These are phyloP conservation scores for Hydropsyche tenuis DNA, from an alignment of 1,140 invertebrate genomes.

Conservation along the genomic window DNA sequence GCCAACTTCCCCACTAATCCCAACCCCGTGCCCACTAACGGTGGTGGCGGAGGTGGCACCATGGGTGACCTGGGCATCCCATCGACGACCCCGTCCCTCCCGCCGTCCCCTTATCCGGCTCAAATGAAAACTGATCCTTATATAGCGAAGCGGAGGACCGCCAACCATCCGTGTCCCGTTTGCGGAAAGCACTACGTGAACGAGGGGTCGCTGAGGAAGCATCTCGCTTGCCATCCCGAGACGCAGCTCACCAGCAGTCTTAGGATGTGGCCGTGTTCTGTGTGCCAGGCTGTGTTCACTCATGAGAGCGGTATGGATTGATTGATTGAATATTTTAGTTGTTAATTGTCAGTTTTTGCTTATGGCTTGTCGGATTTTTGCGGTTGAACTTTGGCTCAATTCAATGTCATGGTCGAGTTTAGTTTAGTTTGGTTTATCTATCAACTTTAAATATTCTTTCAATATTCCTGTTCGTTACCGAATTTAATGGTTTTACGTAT, in stretches of 20 bases:
- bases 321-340: too few relatives aligned
- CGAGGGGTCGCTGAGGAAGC: slow-evolving; percentile 90
- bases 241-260: slow-evolving; percentile 86
- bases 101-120: slow-evolving; percentile 61
- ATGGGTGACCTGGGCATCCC: slow-evolving; percentile 46
- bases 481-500: too few relatives aligned
- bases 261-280: slow-evolving; percentile 93
- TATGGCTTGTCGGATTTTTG: too few relatives aligned
- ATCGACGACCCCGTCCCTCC: slow-evolving; percentile 54
- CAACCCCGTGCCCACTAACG: slow-evolving; percentile 42
- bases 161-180: slow-evolving; percentile 92
- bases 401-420: too few relatives aligned
- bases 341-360: too few relatives aligned
- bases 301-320: slow-evolving; percentile 86
- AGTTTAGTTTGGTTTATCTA: too few relatives aligned
- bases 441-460: too few relatives aligned
- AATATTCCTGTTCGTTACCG: too few relatives aligned
- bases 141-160: slow-evolving; percentile 89
- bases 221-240: slow-evolving; percentile 90
- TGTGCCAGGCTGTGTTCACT: slow-evolving; percentile 92
- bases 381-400: too few relatives aligned
- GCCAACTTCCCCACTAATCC: slow-evolving; percentile 46
- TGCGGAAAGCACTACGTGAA: slow-evolving; percentile 96
- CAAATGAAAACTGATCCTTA: slow-evolving; percentile 71
- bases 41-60: slow-evolving; percentile 54